Evolutionary conservation across 2,797 vertebrate genomes (phyloP).

Genomic region (Takifugu rubripes): DNA sequence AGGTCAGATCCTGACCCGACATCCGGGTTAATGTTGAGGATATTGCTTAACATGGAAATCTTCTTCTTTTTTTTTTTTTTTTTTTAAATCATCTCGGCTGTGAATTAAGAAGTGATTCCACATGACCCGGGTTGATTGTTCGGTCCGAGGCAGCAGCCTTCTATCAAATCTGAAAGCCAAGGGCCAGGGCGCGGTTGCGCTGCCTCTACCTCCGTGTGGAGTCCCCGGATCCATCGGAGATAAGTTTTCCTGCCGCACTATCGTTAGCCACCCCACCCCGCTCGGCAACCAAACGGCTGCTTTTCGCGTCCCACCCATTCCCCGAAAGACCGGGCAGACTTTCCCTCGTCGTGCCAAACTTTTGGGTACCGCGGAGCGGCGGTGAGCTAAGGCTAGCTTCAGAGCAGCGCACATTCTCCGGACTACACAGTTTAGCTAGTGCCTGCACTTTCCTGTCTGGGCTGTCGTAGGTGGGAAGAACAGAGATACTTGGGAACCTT

Average conservation of each 20-base stretch:
- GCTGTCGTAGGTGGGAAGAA: not conserved
- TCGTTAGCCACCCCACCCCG: conserved; percentile 63
- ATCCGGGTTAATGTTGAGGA: conserved; percentile 5
- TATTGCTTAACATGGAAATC: not conserved
- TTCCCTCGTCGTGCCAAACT: not conserved
- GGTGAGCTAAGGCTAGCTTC: conserved; percentile 41
- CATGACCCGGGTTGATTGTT: conserved; percentile 10
- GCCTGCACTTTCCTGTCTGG: conserved; percentile 59
- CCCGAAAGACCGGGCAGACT: not conserved
- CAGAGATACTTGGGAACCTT: no score
- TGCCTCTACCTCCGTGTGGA: conserved; percentile 49
- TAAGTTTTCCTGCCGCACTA: conserved; percentile 66
- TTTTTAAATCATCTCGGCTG: no score
- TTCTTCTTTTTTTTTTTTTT: no score
- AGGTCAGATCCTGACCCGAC: conserved; percentile 25
- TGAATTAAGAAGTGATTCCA: no score
- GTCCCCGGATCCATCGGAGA: conserved; percentile 40
- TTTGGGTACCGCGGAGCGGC: not conserved
- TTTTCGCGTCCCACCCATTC: not conserved
- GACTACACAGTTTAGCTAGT: conserved; percentile 64
- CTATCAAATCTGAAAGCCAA: conserved; percentile 21
- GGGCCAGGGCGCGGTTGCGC: conserved; percentile 66
- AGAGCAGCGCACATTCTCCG: conserved; percentile 27
- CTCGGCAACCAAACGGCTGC: conserved; percentile 8
- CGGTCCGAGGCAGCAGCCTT: not conserved